phyloP scores from a whole-genome alignment of 2,113 vertebrate genomes.

The Lampris incognitus region DNA sequence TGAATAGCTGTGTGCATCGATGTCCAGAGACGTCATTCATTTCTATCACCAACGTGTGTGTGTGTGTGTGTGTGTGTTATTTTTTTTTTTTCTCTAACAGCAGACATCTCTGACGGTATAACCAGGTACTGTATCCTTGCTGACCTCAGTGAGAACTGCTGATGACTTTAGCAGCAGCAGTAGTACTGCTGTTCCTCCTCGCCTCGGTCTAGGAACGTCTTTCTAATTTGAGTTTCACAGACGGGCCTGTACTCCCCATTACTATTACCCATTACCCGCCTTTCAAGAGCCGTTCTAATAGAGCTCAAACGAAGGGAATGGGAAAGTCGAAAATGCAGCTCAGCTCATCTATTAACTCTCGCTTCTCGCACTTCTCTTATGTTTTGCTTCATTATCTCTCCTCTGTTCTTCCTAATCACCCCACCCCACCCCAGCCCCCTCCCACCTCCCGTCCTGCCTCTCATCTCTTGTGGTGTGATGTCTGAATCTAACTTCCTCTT shows the following conservation, averaged over 20 bases:
- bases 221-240: constrained; percentile 9
- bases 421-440: not conserved
- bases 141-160: constrained; percentile 55
- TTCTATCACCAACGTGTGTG: constrained; percentile 37
- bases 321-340: not conserved
- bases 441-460: not conserved
- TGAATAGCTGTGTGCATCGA: constrained; percentile 43
- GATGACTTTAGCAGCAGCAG: constrained; percentile 63
- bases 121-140: constrained; percentile 68
- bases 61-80: too few species aligned
- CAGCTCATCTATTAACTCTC: constrained; percentile 52
- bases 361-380: constrained; percentile 1
- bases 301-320: not conserved
- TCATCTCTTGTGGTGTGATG: constrained; percentile 1
- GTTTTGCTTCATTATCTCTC: not conserved
- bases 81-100: constrained; percentile 54
- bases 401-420: not conserved
- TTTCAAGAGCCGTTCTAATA: not conserved
- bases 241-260: constrained; percentile 13
- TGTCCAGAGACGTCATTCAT: constrained; percentile 55
- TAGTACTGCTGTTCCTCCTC: constrained; percentile 19
- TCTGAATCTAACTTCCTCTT: constrained; percentile 27
- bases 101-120: constrained; percentile 54
- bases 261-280: not conserved
- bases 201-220: constrained; percentile 10